A percentile compares a stretch with the other conserved stretches of the same genome.
Evolutionary conservation across 2,113 vertebrate species (phyloP).

Genomic region (Prinia subflava): DNA sequence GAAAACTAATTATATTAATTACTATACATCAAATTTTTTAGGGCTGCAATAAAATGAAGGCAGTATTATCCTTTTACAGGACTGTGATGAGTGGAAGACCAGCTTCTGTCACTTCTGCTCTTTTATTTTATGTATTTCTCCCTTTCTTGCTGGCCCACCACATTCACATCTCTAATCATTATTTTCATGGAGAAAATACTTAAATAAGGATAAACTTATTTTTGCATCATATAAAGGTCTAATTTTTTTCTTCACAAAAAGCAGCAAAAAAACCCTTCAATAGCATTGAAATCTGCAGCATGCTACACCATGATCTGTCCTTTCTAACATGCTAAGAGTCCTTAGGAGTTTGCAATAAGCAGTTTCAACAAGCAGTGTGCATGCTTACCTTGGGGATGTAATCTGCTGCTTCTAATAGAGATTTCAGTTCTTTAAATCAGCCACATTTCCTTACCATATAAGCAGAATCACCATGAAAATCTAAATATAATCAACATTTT

Average conservation of each 20-base stretch:
- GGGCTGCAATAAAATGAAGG: neutral
- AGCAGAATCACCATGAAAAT: neutral
- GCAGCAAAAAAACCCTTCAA: neutral
- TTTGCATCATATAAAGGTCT: neutral
- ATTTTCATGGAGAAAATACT: neutral
- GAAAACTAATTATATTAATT: neutral
- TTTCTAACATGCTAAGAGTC: neutral
- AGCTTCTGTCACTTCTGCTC: neutral
- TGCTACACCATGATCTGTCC: neutral
- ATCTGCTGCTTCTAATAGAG: neutral
- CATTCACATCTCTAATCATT: neutral
- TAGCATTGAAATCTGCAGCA: neutral
- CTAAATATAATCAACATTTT: conserved; percentile 24
- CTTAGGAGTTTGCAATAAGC: neutral
- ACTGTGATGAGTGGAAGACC: neutral
- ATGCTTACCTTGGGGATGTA: conserved; percentile 52
- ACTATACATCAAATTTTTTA: neutral
- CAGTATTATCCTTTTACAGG: neutral
- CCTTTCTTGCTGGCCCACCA: neutral
- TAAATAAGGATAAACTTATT: neutral
- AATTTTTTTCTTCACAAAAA: neutral
- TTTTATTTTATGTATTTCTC: neutral
- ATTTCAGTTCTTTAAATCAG: conserved; percentile 40
- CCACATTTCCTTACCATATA: neutral
- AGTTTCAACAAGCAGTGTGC: neutral